phyloP scores from a whole-genome alignment of 2,113 vertebrate genomes.

The Dasypus novemcinctus region DNA sequence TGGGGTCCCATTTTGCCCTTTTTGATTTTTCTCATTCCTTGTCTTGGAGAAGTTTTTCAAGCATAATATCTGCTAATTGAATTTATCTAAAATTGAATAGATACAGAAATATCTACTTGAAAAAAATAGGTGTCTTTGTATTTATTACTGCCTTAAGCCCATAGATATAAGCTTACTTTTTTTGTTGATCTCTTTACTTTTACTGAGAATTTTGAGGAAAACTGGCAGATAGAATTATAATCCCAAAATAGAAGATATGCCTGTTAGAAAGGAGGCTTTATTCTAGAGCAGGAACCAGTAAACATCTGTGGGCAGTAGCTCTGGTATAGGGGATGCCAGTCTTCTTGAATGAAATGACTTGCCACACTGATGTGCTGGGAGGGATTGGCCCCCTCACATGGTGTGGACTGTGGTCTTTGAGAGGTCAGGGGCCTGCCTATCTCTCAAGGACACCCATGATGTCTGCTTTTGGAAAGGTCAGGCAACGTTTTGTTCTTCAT shows the following conservation, averaged over 20 bases:
- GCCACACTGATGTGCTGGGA: background rate
- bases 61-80: conserved; percentile 78
- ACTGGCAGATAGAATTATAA: conserved; percentile 12
- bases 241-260: background rate
- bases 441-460: background rate
- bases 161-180: background rate
- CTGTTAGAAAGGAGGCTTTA: conserved; percentile 9
- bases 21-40: conserved; percentile 66
- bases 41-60: conserved; percentile 69
- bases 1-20: conserved; percentile 38
- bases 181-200: conserved; percentile 40
- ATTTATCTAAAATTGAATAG: conserved; percentile 58
- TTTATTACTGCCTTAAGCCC: conserved; percentile 55
- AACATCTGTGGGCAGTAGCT: background rate
- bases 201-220: conserved; percentile 55
- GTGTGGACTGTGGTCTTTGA: background rate
- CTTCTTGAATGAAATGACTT: conserved; percentile 8
- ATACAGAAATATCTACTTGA: conserved; percentile 63
- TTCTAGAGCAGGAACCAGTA: conserved; percentile 14
- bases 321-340: background rate
- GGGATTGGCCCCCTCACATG: background rate
- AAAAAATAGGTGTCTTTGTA: conserved; percentile 64
- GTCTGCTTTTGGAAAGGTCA: too few species aligned
- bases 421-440: background rate
- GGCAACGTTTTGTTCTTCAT: conserved; percentile 31